Conservation (phyloP, 2,113 vertebrate genomes). For the Cnemophilus loriae region DNA sequence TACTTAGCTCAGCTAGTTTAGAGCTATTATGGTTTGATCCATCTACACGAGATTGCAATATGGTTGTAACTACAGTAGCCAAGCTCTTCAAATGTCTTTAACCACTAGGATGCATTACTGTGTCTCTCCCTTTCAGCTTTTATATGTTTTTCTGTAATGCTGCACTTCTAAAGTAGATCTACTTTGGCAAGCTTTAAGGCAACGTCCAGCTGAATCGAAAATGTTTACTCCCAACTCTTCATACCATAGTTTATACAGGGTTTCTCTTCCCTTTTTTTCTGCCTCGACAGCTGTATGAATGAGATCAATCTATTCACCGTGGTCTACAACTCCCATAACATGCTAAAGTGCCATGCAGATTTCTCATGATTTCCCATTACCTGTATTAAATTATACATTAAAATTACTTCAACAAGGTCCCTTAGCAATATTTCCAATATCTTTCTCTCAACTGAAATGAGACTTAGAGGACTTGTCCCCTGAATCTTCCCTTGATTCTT, state of each 20-base stretch:
- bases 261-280: background rate
- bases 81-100: background rate
- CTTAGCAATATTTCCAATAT: slow-evolving; percentile 37
- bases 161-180: background rate
- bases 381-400: background rate
- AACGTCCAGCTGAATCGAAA: background rate
- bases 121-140: background rate
- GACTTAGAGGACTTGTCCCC: background rate
- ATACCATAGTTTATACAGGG: background rate
- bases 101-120: background rate
- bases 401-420: background rate
- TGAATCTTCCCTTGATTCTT: slow-evolving; percentile 14
- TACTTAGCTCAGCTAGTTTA: background rate
- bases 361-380: background rate
- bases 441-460: slow-evolving; percentile 7
- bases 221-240: background rate
- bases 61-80: background rate
- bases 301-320: background rate
- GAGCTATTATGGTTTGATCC: background rate
- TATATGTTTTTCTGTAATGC: background rate
- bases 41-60: background rate
- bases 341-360: background rate
- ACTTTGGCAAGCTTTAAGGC: background rate
- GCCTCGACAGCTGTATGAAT: background rate
- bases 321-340: background rate